These are phyloP conservation scores for Zoanthus sociatus DNA, from an alignment of 92 coral and sea anemone genomes.

Conservation along the genomic window DNA sequence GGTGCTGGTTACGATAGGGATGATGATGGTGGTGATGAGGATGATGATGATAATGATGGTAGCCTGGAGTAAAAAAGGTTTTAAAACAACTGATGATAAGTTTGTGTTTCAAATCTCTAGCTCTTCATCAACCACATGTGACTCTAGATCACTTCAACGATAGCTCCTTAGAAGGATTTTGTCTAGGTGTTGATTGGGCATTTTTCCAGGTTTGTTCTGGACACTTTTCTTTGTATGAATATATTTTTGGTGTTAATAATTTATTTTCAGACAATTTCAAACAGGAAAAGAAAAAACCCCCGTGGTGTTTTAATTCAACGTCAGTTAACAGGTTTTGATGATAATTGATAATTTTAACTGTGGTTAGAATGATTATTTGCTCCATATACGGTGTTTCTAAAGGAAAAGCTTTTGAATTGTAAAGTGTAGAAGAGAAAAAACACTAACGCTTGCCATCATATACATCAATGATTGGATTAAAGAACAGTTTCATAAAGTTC, in stretches of 20 bases:
- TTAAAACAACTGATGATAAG: neutral
- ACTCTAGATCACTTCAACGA: conserved; percentile 87
- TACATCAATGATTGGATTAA: too few species aligned
- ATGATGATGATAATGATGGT: neutral
- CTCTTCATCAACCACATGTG: conserved; percentile 83
- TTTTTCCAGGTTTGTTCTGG: conserved; percentile 80
- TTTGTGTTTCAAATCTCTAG: conserved; percentile 42
- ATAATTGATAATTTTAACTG: too few species aligned
- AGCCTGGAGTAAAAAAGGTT: neutral
- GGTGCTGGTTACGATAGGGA: too few species aligned
- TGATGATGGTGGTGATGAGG: neutral
- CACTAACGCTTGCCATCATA: too few species aligned
- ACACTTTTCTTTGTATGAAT: neutral
- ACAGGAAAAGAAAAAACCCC: too few species aligned
- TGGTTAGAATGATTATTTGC: too few species aligned
- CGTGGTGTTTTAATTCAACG: too few species aligned
- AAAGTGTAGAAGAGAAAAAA: too few species aligned
- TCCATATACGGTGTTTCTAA: too few species aligned
- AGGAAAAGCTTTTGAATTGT: too few species aligned
- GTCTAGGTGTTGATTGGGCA: conserved; percentile 83
- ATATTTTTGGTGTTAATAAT: neutral
- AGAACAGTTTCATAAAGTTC: too few species aligned
- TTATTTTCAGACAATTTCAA: neutral
- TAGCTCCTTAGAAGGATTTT: conserved; percentile 63
- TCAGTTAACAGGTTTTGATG: too few species aligned